Evolutionary conservation across 2,888 invertebrate genomes (phyloP).

Genomic region (Tineola bisselliella): DNA sequence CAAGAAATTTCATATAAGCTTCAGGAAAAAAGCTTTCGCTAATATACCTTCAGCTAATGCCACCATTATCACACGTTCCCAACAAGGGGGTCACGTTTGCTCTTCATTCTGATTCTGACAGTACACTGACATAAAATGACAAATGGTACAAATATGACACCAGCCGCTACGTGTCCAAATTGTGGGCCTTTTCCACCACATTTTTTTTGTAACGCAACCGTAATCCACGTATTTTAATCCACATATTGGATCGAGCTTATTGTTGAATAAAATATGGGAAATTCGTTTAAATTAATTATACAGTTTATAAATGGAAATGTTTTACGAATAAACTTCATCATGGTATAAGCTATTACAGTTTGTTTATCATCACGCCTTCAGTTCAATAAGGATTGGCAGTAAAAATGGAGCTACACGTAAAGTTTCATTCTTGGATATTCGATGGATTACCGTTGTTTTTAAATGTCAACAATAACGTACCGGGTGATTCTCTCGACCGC

Average conservation of each 20-base stretch:
- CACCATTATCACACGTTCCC: neutral
- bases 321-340: neutral
- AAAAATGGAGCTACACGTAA: no score
- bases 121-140: slow-evolving; percentile 4
- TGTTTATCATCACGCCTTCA: no score
- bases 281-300: neutral
- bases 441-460: no score
- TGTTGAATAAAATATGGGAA: neutral
- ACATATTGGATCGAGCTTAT: neutral
- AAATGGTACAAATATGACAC: slow-evolving; percentile 7
- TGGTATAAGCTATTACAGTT: neutral
- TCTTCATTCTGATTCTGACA: slow-evolving; percentile 12
- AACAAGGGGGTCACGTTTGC: slow-evolving; percentile 2
- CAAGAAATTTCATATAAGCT: no score
- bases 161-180: neutral
- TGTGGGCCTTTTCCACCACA: neutral
- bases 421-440: no score
- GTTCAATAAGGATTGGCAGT: no score
- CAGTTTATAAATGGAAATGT: neutral
- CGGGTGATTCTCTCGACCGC: no score
- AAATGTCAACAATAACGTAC: no score
- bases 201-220: neutral
- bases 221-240: neutral
- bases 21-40: no score
- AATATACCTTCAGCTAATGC: no score